These are phyloP conservation scores for Homarus americanus DNA, from an alignment of 1,140 invertebrate species.

Conservation along the genomic window DNA sequence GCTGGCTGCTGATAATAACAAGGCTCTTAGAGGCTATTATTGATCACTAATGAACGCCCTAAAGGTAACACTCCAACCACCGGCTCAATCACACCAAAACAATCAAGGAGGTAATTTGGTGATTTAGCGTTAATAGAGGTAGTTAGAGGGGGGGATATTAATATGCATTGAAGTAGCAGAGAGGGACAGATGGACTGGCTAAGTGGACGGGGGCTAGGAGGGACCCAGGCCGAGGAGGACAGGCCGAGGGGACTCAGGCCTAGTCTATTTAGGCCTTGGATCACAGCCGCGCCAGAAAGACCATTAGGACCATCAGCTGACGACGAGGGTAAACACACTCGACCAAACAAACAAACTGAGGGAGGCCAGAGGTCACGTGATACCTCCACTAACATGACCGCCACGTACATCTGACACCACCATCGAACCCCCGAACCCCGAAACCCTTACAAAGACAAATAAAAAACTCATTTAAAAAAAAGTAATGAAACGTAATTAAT, in stretches of 20 bases:
- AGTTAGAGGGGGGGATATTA: neutral
- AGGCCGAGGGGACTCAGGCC: neutral
- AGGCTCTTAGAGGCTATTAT: neutral
- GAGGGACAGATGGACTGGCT: neutral
- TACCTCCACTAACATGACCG: too few relatives aligned
- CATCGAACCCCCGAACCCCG: too few relatives aligned
- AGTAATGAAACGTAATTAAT: too few relatives aligned
- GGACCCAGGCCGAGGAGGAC: neutral
- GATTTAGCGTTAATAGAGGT: neutral
- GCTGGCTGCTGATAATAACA: neutral
- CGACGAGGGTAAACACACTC: neutral
- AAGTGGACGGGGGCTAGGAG: neutral
- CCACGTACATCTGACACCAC: too few relatives aligned
- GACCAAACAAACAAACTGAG: neutral
- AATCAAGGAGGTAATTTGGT: neutral
- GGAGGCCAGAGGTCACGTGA: neutral
- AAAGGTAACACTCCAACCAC: neutral
- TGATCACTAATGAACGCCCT: neutral
- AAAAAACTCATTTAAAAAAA: too few relatives aligned
- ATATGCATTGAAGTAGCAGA: conserved; percentile 3
- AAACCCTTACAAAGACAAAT: too few relatives aligned
- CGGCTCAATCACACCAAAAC: neutral
- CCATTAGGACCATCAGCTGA: neutral
- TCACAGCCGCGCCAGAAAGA: neutral
- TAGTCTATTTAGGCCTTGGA: neutral